Evolutionary conservation across 2,888 invertebrate species (phyloP).

Genomic region (Drosophila yooni): DNA sequence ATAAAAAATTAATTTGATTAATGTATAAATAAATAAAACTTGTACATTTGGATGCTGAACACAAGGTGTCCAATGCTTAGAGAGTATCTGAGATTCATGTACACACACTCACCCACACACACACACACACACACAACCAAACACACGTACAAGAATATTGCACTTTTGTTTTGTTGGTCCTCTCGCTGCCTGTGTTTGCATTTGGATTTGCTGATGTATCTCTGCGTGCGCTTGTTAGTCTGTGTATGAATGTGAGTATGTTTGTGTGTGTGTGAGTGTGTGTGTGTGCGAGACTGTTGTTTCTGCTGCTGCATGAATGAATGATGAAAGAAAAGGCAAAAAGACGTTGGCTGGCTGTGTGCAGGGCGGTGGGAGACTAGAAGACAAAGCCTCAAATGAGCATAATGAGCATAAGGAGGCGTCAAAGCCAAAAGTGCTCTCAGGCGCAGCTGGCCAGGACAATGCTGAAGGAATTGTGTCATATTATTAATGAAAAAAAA

Average conservation of each 20-base stretch:
- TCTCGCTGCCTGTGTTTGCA: slow-evolving; percentile 61
- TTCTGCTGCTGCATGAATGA: slow-evolving; percentile 63
- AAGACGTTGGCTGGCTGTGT: slow-evolving; percentile 53
- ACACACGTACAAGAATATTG: slow-evolving; percentile 39
- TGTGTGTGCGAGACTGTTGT: slow-evolving; percentile 3
- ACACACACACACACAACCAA: not conserved
- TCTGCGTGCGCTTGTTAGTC: slow-evolving; percentile 4
- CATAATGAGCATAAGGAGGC: slow-evolving; percentile 80
- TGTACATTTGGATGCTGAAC: not conserved
- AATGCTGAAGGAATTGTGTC: slow-evolving; percentile 77
- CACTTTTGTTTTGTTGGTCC: slow-evolving; percentile 60
- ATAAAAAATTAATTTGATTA: not conserved
- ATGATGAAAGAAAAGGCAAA: slow-evolving; percentile 74
- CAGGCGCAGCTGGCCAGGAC: slow-evolving; percentile 72
- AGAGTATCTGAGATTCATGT: slow-evolving; percentile 32
- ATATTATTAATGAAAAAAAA: slow-evolving; percentile 75
- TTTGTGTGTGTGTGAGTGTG: slow-evolving; percentile 5
- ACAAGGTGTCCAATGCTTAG: not conserved
- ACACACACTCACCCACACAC: not conserved
- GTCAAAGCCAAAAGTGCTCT: slow-evolving; percentile 78
- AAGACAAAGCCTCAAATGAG: slow-evolving; percentile 81
- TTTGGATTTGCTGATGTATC: slow-evolving; percentile 69
- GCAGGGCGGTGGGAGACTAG: slow-evolving; percentile 20
- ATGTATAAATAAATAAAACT: not conserved
- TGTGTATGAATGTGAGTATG: slow-evolving; percentile 2